These are phyloP conservation scores for Crambe crambe DNA, from an alignment of 37 sponge, comb jelly and placozoan species.

Conservation along the genomic window DNA sequence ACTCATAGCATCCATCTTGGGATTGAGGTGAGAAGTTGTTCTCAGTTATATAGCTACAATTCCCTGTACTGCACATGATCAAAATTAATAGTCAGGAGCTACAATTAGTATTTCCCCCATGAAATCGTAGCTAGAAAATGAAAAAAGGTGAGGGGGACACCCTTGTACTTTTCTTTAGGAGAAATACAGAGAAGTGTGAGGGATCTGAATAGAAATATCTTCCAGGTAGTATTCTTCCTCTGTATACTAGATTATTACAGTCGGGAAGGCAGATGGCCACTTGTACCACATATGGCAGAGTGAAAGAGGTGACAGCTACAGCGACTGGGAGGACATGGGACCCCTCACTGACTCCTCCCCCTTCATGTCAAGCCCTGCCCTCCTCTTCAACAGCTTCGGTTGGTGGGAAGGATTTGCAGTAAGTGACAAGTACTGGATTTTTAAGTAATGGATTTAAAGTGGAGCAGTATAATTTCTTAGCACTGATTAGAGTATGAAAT, in stretches of 20 bases:
- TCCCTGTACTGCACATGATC: not conserved
- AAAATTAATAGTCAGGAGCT: no score
- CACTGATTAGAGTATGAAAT: no score
- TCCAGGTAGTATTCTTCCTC: conserved; percentile 4
- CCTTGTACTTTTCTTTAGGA: no score
- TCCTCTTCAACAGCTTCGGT: conserved; percentile 19
- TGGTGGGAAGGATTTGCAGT: conserved; percentile 71
- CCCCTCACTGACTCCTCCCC: conserved; percentile 12
- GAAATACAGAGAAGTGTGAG: no score
- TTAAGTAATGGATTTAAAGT: no score
- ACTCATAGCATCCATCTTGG: conserved; percentile 57
- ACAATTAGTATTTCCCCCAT: no score
- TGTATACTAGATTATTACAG: conserved; percentile 52
- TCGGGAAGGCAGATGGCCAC: conserved; percentile 25
- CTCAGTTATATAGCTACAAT: not conserved
- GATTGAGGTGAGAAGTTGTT: conserved; percentile 47
- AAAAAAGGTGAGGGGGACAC: no score
- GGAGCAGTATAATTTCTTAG: no score
- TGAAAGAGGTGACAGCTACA: conserved; percentile 50
- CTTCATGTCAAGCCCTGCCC: conserved; percentile 33
- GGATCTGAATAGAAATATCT: not conserved
- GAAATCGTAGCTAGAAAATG: no score
- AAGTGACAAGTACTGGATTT: not conserved
- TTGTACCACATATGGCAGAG: conserved; percentile 69
- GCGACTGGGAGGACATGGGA: conserved; percentile 53